Evolutionary conservation across 2,797 vertebrate genomes (phyloP).

Genomic region (Bucorvus abyssinicus): DNA sequence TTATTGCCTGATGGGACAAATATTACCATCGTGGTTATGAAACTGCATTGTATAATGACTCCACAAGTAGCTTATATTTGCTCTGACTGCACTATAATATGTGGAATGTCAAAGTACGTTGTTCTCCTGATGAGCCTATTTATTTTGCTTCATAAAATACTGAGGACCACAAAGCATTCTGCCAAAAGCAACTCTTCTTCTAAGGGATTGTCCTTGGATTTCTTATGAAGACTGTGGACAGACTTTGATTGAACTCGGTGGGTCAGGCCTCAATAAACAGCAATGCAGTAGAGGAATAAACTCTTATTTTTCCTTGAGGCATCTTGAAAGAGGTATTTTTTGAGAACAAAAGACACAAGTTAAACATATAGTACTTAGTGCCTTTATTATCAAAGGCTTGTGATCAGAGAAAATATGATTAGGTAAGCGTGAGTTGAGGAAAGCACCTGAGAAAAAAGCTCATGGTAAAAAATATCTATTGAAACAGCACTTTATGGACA

Average conservation of each 20-base stretch:
- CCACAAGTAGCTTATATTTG: not conserved
- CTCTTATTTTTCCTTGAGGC: not conserved
- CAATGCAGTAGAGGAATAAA: not conserved
- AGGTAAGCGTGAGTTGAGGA: not conserved
- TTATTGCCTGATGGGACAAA: not conserved
- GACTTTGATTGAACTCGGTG: not conserved
- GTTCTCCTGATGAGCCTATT: not conserved
- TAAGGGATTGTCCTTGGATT: not conserved
- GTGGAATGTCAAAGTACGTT: not conserved
- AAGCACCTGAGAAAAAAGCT: not conserved
- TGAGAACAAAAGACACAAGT: not conserved
- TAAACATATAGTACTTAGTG: not conserved
- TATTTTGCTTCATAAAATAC: slow-evolving; percentile 25
- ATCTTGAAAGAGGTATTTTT: not conserved
- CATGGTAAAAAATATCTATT: not conserved
- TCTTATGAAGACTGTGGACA: not conserved
- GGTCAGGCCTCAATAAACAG: not conserved
- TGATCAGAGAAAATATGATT: not conserved
- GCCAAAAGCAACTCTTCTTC: not conserved
- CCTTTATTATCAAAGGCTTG: not conserved
- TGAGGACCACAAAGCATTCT: not conserved
- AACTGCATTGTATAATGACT: not conserved
- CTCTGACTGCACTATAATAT: not conserved
- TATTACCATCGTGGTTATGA: not conserved
- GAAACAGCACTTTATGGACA: not conserved